Evolutionary conservation across 1,140 invertebrate genomes (phyloP).

Genomic region (Orchestia grillus): DNA sequence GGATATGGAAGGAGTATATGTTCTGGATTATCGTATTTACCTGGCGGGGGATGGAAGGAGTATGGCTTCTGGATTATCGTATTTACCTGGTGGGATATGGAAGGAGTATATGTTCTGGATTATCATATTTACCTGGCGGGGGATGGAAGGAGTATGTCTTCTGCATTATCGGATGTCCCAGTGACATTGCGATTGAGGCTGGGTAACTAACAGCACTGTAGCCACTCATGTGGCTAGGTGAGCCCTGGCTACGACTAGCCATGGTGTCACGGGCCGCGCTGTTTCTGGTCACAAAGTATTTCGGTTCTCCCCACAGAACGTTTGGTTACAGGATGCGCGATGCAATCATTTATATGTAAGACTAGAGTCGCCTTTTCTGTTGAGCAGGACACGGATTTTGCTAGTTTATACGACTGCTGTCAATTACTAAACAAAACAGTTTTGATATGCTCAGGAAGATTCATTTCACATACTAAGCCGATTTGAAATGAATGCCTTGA

Average conservation of each 20-base stretch:
- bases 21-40: too few relatives aligned
- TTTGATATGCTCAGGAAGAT: too few relatives aligned
- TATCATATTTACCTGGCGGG: slow-evolving; percentile 22
- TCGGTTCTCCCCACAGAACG: neutral
- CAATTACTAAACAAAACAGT: too few relatives aligned
- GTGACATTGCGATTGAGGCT: neutral
- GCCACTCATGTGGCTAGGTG: slow-evolving; percentile 46
- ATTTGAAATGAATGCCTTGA: too few relatives aligned
- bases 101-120: too few relatives aligned
- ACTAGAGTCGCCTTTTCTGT: neutral
- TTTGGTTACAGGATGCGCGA: neutral
- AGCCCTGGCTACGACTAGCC: slow-evolving; percentile 31
- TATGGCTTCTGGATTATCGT: neutral
- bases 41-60: neutral
- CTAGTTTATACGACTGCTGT: too few relatives aligned
- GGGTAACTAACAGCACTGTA: slow-evolving; percentile 19
- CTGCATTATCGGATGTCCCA: neutral
- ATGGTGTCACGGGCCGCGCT: neutral
- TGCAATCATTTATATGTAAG: neutral
- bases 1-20: too few relatives aligned
- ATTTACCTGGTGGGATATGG: too few relatives aligned
- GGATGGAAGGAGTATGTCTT: slow-evolving; percentile 7
- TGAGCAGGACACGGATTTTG: too few relatives aligned
- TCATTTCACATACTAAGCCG: too few relatives aligned
- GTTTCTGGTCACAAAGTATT: neutral